Conservation (phyloP, 2,113 vertebrate species). For the Lepus timidus region DNA sequence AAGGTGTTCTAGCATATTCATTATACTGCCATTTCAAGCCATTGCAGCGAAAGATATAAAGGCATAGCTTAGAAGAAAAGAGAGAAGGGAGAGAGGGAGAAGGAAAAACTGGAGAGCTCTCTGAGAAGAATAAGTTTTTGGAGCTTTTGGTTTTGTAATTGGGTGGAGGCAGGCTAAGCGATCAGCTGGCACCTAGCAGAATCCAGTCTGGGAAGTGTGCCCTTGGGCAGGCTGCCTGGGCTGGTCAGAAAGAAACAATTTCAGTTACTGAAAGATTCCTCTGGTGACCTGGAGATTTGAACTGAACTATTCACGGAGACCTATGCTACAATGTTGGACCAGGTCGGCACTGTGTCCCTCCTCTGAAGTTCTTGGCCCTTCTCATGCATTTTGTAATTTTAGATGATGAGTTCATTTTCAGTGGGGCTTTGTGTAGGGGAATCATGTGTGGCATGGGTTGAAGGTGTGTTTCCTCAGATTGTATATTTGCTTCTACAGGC, state of each 20-base stretch:
- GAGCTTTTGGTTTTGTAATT: background rate
- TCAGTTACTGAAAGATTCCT: background rate
- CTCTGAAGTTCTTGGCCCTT: background rate
- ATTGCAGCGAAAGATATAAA: background rate
- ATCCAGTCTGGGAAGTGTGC: background rate
- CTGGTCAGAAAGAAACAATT: background rate
- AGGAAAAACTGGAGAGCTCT: background rate
- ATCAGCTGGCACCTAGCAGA: background rate
- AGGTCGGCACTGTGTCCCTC: background rate
- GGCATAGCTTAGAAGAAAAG: too few relatives aligned
- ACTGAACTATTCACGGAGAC: background rate
- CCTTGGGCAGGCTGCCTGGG: background rate
- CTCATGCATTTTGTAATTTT: background rate
- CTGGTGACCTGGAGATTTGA: background rate
- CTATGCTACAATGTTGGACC: background rate
- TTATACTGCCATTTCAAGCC: background rate
- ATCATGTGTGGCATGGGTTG: background rate
- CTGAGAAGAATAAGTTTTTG: background rate
- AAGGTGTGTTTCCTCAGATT: background rate
- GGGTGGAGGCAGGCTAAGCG: background rate
- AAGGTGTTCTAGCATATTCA: background rate
- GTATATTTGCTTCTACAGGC: background rate
- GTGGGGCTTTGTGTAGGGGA: background rate
- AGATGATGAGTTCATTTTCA: background rate
- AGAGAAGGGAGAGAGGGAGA: background rate